Conservation (phyloP, 2,888 invertebrate genomes). For the Lydus trimaculatus region DNA sequence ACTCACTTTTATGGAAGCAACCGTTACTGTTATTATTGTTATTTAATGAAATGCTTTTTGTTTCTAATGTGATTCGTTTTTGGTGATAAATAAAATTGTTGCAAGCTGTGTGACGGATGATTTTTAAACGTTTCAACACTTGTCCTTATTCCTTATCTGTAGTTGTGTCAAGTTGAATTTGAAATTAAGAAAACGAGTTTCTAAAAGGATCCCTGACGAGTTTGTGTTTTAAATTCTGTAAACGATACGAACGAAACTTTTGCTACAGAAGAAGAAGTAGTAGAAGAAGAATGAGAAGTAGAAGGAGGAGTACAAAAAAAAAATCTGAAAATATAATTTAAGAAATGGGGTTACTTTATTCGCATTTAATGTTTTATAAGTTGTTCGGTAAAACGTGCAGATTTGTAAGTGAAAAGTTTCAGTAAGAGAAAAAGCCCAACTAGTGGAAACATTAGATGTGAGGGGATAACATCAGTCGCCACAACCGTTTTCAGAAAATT, state of each 20-base stretch:
- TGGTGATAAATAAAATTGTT: not conserved
- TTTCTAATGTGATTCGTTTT: not conserved
- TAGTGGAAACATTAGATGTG: slow-evolving; percentile 20
- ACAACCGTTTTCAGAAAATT: slow-evolving; percentile 12
- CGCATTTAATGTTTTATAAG: slow-evolving; percentile 38
- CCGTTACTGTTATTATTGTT: too few species aligned
- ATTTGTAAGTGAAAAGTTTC: slow-evolving; percentile 34
- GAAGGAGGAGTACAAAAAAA: slow-evolving; percentile 5
- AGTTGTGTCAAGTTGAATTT: slow-evolving; percentile 30
- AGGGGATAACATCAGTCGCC: not conserved
- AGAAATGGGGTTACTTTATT: slow-evolving; percentile 34
- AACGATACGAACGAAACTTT: slow-evolving; percentile 29
- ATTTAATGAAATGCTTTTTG: not conserved
- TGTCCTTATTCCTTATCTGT: slow-evolving; percentile 26
- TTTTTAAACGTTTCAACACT: slow-evolving; percentile 1
- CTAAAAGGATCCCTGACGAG: slow-evolving; percentile 28
- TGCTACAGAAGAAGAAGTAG: not conserved
- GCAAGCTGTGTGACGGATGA: not conserved
- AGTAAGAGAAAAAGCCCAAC: slow-evolving; percentile 15
- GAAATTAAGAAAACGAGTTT: slow-evolving; percentile 39
- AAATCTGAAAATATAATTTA: slow-evolving; percentile 43
- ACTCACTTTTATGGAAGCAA: not conserved
- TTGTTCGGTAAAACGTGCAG: slow-evolving; percentile 33
- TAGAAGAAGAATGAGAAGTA: too few species aligned
- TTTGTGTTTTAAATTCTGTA: slow-evolving; percentile 33